Evolutionary conservation across 2,797 vertebrate species (phyloP), one percentile per base, ranked within the genome.

Genomic region (Ciconia nigra): DNA sequence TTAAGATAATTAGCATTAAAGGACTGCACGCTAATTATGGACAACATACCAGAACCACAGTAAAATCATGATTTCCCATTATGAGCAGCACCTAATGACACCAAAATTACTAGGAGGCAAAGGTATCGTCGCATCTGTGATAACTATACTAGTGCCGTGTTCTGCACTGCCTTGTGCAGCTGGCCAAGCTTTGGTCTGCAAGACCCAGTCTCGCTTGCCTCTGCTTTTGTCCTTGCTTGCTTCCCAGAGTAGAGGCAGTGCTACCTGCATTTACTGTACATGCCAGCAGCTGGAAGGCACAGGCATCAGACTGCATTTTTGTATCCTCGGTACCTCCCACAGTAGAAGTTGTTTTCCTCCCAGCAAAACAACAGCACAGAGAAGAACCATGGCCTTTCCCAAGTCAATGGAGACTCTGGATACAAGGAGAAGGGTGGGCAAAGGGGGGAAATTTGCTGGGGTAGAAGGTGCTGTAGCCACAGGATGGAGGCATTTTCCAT

Each of bases 1-100:
- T 87, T 96, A 70, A 93, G 83, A 62, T 89, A 96, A 92, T 96
- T 69, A 90, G 85, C 57, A 73, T 86, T 94, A 77, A 88, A 94
- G 84, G 69, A 62, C 63, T 92, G 59, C 83, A 73, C 1, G 0
- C 87, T 96, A 96, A 96, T 97, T 96, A 91, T 44, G 91, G 91
- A 78, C 94, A 94, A 46, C 91, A 86, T 63, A 88, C 42, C 61
- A 91, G 76, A 73, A 76, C 91, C 82, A 78, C 87, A 84, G 54
- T 89, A 44, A 89, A 94, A 93, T 76, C 33, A 63, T 62, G 29
- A 91, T 87, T 96, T 94, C 76, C 61, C 65, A 94, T 94, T 83
- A 95, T 25, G 8, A 89, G 76, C 61, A 86, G 84, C 89, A 83
- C 61, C 79, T 93, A 86, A 96, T 92, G 78, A 83, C 69, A 74